Conservation (phyloP, 1,140 invertebrate genomes). For the Riptortus pedestris region DNA sequence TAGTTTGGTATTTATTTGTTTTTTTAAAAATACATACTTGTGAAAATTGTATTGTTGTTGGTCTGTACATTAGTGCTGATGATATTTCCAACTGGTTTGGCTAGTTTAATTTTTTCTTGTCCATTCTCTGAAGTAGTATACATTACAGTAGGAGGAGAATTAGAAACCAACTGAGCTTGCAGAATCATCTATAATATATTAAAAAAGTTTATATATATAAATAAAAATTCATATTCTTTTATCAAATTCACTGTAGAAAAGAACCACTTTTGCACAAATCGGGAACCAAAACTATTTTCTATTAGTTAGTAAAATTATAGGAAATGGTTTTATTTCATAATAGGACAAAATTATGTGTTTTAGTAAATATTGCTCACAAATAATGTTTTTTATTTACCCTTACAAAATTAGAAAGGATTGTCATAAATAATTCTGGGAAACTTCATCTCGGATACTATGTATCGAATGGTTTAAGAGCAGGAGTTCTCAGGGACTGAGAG, state of each 20-base stretch:
- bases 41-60: conserved; percentile 41
- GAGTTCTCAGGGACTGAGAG: no score
- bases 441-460: no score
- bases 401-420: no score
- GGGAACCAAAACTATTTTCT: not conserved
- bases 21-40: not conserved
- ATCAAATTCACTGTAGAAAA: not conserved
- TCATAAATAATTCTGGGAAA: no score
- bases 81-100: conserved; percentile 31
- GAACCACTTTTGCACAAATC: not conserved
- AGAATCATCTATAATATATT: conserved; percentile 29
- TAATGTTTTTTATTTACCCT: no score
- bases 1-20: not conserved
- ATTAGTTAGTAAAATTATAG: not conserved
- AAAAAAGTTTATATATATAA: not conserved
- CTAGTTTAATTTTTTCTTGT: conserved; percentile 26
- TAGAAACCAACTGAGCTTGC: conserved; percentile 30
- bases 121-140: conserved; percentile 39
- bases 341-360: no score
- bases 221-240: not conserved
- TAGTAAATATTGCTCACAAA: no score
- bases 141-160: conserved; percentile 38
- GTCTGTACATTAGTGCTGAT: conserved; percentile 47
- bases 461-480: no score
- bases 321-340: not conserved